phyloP scores from a whole-genome alignment of 2,797 vertebrate genomes.

The Manis pentadactyla region DNA sequence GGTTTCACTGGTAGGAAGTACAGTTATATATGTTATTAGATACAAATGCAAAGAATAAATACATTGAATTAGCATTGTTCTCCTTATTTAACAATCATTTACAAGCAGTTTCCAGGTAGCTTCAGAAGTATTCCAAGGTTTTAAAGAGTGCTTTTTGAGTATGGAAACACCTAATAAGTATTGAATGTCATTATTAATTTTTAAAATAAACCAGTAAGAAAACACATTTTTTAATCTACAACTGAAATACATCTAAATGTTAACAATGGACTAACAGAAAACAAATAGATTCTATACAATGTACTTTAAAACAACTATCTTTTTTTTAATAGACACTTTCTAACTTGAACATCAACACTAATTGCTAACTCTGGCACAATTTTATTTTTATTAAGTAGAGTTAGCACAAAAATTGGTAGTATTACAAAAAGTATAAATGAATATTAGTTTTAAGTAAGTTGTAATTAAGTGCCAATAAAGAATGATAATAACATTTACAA shows the following conservation, averaged over 20 bases:
- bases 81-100: too few relatives aligned
- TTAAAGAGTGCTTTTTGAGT: too few relatives aligned
- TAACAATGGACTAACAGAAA: not conserved
- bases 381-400: not conserved
- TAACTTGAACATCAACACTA: not conserved
- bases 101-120: too few relatives aligned
- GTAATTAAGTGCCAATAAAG: not conserved
- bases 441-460: not conserved
- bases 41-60: too few relatives aligned
- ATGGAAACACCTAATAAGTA: too few relatives aligned
- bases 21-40: too few relatives aligned
- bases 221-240: not conserved
- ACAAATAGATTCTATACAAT: not conserved
- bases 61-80: too few relatives aligned
- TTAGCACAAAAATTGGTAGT: not conserved
- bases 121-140: too few relatives aligned
- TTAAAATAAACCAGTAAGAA: too few relatives aligned
- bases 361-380: not conserved
- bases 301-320: not conserved
- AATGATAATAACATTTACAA: not conserved
- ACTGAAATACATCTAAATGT: not conserved
- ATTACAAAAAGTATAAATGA: not conserved
- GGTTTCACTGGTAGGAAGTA: too few relatives aligned
- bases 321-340: not conserved
- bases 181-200: too few relatives aligned